These are phyloP conservation scores for Willowsia nigromaculata DNA, from an alignment of 2,888 invertebrate genomes.

Conservation along the genomic window DNA sequence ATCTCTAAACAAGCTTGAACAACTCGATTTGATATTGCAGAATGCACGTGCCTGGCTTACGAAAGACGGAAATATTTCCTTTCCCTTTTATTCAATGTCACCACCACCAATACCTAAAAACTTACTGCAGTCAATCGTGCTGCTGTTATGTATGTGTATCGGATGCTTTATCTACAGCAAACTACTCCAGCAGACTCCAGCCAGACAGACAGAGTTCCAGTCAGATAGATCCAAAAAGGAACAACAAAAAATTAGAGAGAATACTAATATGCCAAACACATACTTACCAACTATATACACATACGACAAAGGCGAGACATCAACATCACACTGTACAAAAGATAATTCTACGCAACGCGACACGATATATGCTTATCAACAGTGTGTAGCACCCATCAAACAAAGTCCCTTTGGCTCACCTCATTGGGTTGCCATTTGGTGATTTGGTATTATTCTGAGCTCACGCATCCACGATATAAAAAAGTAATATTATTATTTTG, in stretches of 20 bases:
- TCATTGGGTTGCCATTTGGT: neutral
- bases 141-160: neutral
- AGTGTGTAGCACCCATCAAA: slow-evolving; percentile 18
- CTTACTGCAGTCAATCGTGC: slow-evolving; percentile 13
- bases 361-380: neutral
- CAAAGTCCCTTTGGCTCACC: neutral
- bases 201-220: slow-evolving; percentile 12
- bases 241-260: neutral
- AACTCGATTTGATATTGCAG: slow-evolving; percentile 44
- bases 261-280: neutral
- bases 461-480: no score
- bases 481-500: neutral
- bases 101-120: neutral
- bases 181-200: neutral
- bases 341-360: slow-evolving; percentile 7
- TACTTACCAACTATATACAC: neutral
- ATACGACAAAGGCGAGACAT: neutral
- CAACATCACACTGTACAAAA: neutral
- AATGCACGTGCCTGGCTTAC: slow-evolving; percentile 61
- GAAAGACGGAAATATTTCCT: slow-evolving; percentile 26
- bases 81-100: slow-evolving; percentile 65
- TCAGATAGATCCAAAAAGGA: slow-evolving; percentile 11
- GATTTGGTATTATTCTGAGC: neutral
- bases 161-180: neutral
- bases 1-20: neutral